Evolutionary conservation across 2,888 invertebrate species (phyloP).

Genomic region (Drosophila macrospina): DNA sequence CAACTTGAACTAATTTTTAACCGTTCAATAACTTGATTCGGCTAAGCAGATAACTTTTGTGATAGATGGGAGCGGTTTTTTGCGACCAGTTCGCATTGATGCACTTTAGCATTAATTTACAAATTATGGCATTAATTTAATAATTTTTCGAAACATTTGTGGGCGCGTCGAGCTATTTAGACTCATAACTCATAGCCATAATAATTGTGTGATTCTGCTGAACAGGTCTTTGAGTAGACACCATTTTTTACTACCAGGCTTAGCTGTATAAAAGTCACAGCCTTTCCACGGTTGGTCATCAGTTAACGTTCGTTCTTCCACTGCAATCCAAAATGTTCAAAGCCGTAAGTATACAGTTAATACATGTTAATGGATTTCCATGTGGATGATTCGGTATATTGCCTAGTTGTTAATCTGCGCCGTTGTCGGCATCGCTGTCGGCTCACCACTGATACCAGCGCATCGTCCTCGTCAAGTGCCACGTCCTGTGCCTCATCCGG

Average conservation of each 20-base stretch:
- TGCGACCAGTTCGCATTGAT: conserved; percentile 23
- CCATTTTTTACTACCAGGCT: not conserved
- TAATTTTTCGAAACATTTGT: conserved; percentile 27
- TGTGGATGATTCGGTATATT: conserved; percentile 14
- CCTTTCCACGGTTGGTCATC: conserved; percentile 39
- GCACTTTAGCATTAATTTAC: conserved; percentile 47
- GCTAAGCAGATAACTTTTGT: conserved; percentile 14
- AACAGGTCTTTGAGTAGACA: conserved; percentile 28
- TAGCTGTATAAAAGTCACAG: conserved; percentile 61
- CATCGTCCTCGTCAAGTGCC: not conserved
- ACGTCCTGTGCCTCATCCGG: not conserved
- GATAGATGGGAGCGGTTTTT: conserved; percentile 26
- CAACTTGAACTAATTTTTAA: conserved; percentile 33
- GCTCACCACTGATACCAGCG: conserved; percentile 16
- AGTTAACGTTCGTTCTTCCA: conserved; percentile 58
- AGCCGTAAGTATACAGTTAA: conserved; percentile 58
- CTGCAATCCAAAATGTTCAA: conserved; percentile 69
- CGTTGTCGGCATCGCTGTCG: conserved; percentile 59
- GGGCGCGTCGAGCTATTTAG: conserved; percentile 16
- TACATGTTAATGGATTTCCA: not conserved
- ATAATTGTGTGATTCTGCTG: conserved; percentile 20
- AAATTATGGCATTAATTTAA: conserved; percentile 28
- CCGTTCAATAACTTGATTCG: conserved; percentile 30
- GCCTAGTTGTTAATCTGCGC: conserved; percentile 65
- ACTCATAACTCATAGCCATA: conserved; percentile 35